These are phyloP conservation scores for Apis florea DNA, from an alignment of 1,140 invertebrate species.

Conservation along the genomic window DNA sequence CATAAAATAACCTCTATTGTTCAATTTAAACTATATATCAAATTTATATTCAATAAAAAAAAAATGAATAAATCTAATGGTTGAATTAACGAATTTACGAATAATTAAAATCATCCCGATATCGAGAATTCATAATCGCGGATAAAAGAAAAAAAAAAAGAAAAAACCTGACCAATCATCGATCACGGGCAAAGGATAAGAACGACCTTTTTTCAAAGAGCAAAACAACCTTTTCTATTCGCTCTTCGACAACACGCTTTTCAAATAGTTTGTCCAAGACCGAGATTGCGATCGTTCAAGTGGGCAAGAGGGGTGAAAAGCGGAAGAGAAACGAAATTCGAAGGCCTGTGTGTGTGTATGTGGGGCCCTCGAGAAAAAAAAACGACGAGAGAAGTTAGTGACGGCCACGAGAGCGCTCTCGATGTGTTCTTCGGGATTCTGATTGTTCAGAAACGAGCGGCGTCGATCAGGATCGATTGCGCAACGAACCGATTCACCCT, in stretches of 20 bases:
- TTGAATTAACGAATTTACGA: no score
- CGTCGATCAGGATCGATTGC: slow-evolving; percentile 42
- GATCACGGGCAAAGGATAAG: no score
- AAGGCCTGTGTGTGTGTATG: no score
- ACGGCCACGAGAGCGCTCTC: slow-evolving; percentile 50
- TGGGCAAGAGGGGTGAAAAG: background rate
- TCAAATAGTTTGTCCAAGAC: background rate
- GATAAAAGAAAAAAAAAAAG: no score
- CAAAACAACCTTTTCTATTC: background rate
- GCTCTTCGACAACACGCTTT: background rate
- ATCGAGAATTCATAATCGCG: no score
- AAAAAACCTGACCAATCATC: no score
- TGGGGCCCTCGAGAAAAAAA: slow-evolving; percentile 59
- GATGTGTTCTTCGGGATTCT: slow-evolving; percentile 40
- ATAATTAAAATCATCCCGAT: no score
- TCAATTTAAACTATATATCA: no score
- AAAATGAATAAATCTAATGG: no score
- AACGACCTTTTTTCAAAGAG: no score
- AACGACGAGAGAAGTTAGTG: slow-evolving; percentile 47
- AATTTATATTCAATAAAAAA: no score
- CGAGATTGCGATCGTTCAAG: background rate
- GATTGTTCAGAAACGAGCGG: slow-evolving; percentile 34
- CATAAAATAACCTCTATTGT: no score
- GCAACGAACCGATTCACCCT: slow-evolving; percentile 33
- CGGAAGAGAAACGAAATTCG: slow-evolving; percentile 29